phyloP scores from a whole-genome alignment of 2,113 vertebrate species.

The Papio anubis region DNA sequence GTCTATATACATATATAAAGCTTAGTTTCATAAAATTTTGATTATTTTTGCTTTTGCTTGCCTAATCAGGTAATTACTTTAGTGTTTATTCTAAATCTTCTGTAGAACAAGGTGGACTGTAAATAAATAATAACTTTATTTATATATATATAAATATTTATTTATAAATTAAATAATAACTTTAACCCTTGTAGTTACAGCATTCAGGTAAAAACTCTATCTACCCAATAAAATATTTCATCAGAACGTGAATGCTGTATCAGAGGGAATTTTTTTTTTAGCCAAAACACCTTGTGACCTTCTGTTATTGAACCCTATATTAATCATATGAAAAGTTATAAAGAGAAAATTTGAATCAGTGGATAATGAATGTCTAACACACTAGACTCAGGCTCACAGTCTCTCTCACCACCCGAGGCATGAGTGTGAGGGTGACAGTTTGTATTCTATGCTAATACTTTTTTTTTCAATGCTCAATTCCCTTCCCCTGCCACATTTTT shows the following conservation, averaged over 20 bases:
- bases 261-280: slow-evolving; percentile 22
- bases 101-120: neutral
- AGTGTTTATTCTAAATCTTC: slow-evolving; percentile 34
- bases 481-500: no score
- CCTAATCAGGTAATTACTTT: slow-evolving; percentile 58
- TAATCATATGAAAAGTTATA: slow-evolving; percentile 43
- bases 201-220: slow-evolving; percentile 14
- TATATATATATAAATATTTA: neutral
- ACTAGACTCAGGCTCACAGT: neutral
- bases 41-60: slow-evolving; percentile 50
- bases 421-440: neutral
- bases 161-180: no score
- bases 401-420: neutral
- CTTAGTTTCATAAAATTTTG: slow-evolving; percentile 32
- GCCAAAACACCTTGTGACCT: slow-evolving; percentile 25
- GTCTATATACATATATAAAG: neutral
- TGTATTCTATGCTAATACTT: neutral
- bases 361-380: neutral
- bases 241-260: neutral
- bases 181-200: neutral
- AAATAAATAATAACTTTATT: slow-evolving; percentile 62
- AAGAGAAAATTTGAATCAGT: slow-evolving; percentile 27
- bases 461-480: neutral
- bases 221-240: slow-evolving; percentile 40
- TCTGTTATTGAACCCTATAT: slow-evolving; percentile 49